A percentile compares a stretch with the other conserved stretches of the same genome.
phyloP scores from a whole-genome alignment of 2,888 invertebrate genomes.

The Torymus auratus region DNA sequence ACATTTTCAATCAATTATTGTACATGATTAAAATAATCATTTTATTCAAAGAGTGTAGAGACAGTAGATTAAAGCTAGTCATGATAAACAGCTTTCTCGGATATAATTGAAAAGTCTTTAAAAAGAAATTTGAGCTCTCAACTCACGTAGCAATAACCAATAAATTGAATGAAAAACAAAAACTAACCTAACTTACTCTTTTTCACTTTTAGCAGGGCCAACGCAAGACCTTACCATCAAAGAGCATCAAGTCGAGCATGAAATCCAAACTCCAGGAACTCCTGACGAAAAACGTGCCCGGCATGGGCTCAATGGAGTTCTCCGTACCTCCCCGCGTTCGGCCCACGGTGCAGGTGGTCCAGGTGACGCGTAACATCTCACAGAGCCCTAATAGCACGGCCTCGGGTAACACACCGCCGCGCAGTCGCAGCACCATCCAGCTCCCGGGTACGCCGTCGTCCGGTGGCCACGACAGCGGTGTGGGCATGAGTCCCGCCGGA shows the following conservation, averaged over 20 bases:
- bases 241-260: constrained; percentile 55
- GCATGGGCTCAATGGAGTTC: constrained; percentile 80
- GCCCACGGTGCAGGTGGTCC: constrained; percentile 80
- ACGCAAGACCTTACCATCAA: constrained; percentile 54
- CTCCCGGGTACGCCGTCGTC: constrained; percentile 74
- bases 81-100: too few species aligned
- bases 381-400: constrained; percentile 69
- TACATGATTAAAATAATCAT: too few species aligned
- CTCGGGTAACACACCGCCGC: constrained; percentile 70
- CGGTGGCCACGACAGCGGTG: constrained; percentile 74
- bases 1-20: too few species aligned
- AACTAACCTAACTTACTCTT: too few species aligned
- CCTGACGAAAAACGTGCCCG: constrained; percentile 79
- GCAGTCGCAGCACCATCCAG: constrained; percentile 71
- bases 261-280: constrained; percentile 70
- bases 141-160: too few species aligned
- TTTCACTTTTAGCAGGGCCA: constrained; percentile 37
- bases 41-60: too few species aligned
- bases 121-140: too few species aligned
- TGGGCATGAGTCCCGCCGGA: constrained; percentile 75
- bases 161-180: too few species aligned
- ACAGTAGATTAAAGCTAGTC: background rate
- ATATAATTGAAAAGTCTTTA: too few species aligned
- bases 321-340: constrained; percentile 78
- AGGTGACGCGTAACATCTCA: constrained; percentile 77